Evolutionary conservation across 2,888 invertebrate species (phyloP), one percentile per base, ranked within the genome.

Genomic region (Leptogaster cylindrica): DNA sequence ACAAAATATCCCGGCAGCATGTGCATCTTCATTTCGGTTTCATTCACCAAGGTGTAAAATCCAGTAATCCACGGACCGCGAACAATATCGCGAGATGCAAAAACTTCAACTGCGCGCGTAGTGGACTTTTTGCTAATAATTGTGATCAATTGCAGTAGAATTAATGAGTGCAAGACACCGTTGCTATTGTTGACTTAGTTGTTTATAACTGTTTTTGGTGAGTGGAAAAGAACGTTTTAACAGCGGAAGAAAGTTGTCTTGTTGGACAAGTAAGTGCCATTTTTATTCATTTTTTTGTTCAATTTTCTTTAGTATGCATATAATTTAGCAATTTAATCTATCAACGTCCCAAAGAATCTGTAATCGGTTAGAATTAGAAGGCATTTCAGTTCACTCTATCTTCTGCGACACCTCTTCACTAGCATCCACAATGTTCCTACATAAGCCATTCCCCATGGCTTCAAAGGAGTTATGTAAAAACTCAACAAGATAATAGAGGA

Each of bases 1-100:
- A 46, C 36, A 20, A 46, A 8, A 44, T 5, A 23, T 27, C 28
- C 12, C 44, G 3, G 44, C 44, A 61, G 41, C 61, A 61, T 61
- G 61, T 61, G 61, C 61, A 61, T 61, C 61, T 61, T 61, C 61
- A 61, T 61, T 61, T 61, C 61, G 20, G 28, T 61, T 61, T 61
- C 61, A 61, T 61, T 61, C 61, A 61, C 44, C 61, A 61, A 61
- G 28, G 44, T 28, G 61, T 12, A n/a, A 12, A 12, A 5, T 12
- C 12, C 27, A 12, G n/a, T n/a, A n/a, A n/a, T n/a, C n/a, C n/a
- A n/a, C n/a, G n/a, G n/a, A n/a, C n/a, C n/a, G n/a, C n/a, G n/a
- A n/a, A n/a, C n/a, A n/a, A n/a, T n/a, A n/a, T n/a, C n/a, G n/a
- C n/a, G n/a, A n/a, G n/a, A n/a, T n/a, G n/a, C n/a, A n/a, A n/a